Evolutionary conservation across 2,888 invertebrate species (phyloP), one percentile per base, ranked within the genome.

Genomic region (Folsomia candida): DNA sequence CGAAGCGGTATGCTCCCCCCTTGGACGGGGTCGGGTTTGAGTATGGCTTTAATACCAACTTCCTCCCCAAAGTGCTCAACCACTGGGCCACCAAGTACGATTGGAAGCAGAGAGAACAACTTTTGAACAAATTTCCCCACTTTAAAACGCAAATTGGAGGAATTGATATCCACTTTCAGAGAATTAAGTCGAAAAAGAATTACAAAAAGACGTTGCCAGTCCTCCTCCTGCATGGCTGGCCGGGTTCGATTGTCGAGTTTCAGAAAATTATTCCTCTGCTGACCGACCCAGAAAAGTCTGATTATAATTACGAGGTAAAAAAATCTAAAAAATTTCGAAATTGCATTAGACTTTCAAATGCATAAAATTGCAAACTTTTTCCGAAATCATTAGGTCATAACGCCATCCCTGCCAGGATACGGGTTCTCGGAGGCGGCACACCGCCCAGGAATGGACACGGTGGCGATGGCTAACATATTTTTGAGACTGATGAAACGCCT

Each of bases 1-100:
- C 74, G 1, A 74, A 72, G 63, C 78, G 82, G 26, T 78, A 83
- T 29, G 68, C 79, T 3, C 80, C 82, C 2, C 81, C 83, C 0
- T 71, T 84, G 72, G 81, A 83, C 72, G 87, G 87, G 65, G 83
- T 85, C 0, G 88, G 87, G 6, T 94, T 93, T 83, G 87, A 89
- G 70, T 94, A 94, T 81, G 96, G 96, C 1, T 90, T 94, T 82
- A 91, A 93, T 81, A 84, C 89, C 0, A 85, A 88, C 51, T 88
- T 88, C 72, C 82, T 94, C 2, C 84, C 86, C 9, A 86, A 86
- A 74, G 85, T 94, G 3, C 62, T 69, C 1, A 86, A 89, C 57
- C 91, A 91, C 82, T 97, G 97, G 97, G 86, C 86, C 14, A 87
- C 88, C 29, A 86, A 87, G 28, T 94, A 91, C 82, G 86, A 92